phyloP scores from a whole-genome alignment of 2,888 invertebrate species.

The Nomada fabriciana region DNA sequence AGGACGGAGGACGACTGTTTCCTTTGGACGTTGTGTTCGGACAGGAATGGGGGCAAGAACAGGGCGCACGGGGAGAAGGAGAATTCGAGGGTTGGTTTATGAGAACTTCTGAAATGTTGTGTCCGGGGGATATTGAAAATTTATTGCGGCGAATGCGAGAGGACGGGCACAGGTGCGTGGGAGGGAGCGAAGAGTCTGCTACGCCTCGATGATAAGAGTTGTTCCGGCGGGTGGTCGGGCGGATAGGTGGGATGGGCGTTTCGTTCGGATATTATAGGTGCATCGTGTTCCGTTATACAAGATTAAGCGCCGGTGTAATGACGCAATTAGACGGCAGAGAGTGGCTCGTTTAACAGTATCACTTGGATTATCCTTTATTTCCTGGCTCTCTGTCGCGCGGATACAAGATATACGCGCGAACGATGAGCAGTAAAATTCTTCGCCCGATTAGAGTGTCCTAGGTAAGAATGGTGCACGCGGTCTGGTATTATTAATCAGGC shows the following conservation, averaged over 20 bases:
- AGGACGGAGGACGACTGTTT: slow-evolving; percentile 39
- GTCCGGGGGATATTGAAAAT: slow-evolving; percentile 37
- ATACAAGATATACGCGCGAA: not conserved
- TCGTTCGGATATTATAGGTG: not conserved
- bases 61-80: slow-evolving; percentile 20
- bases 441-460: not conserved
- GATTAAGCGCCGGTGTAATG: slow-evolving; percentile 8
- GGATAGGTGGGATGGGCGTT: not conserved
- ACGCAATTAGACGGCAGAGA: slow-evolving; percentile 14
- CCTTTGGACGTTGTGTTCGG: slow-evolving; percentile 41
- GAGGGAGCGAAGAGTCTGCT: not conserved
- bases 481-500: not conserved
- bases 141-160: slow-evolving; percentile 17
- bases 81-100: slow-evolving; percentile 42
- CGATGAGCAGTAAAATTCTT: not conserved
- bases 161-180: not conserved
- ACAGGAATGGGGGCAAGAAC: not conserved
- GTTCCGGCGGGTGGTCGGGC: not conserved
- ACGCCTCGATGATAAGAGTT: not conserved
- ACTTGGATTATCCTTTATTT: slow-evolving; percentile 9
- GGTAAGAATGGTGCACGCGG: too few relatives aligned
- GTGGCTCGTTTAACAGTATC: slow-evolving; percentile 18
- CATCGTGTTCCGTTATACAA: slow-evolving; percentile 16
- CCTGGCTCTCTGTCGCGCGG: not conserved
- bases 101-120: slow-evolving; percentile 38